A percentile compares a stretch with the other conserved stretches of the same genome.
Conservation (phyloP, 2,797 vertebrate species). For the Momotus momota region DNA sequence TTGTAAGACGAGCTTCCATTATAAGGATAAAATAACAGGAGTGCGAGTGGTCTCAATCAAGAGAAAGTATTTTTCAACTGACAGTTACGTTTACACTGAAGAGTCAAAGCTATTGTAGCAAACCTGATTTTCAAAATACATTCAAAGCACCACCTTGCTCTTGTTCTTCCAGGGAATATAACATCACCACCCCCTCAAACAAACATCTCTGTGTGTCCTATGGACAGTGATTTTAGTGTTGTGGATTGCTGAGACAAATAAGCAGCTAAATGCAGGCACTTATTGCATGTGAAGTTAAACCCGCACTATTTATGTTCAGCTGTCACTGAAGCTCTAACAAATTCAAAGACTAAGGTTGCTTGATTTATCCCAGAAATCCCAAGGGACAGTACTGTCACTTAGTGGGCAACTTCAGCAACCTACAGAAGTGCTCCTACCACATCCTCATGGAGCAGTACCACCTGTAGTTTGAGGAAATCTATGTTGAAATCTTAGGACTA, state of each 20-base stretch:
- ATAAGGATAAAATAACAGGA: constrained; percentile 5
- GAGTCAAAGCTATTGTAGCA: neutral
- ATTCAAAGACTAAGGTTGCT: neutral
- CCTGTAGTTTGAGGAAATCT: neutral
- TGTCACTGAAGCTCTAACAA: neutral
- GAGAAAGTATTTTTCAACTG: constrained; percentile 27
- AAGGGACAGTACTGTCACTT: neutral
- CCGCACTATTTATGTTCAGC: neutral
- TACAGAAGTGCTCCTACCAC: neutral
- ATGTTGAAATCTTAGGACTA: neutral
- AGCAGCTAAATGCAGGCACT: neutral
- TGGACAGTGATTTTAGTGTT: neutral
- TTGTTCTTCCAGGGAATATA: neutral
- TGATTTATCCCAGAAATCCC: neutral
- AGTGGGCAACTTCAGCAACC: neutral
- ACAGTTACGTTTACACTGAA: neutral
- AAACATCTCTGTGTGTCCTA: neutral
- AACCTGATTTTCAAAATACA: neutral
- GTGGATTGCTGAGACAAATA: neutral
- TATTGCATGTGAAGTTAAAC: neutral
- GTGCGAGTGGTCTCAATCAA: neutral
- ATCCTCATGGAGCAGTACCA: neutral
- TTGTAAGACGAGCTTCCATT: constrained; percentile 22
- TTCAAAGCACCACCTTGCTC: neutral
- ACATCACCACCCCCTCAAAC: neutral